phyloP scores from a whole-genome alignment of 2,113 vertebrate species.

The Galemys pyrenaicus region DNA sequence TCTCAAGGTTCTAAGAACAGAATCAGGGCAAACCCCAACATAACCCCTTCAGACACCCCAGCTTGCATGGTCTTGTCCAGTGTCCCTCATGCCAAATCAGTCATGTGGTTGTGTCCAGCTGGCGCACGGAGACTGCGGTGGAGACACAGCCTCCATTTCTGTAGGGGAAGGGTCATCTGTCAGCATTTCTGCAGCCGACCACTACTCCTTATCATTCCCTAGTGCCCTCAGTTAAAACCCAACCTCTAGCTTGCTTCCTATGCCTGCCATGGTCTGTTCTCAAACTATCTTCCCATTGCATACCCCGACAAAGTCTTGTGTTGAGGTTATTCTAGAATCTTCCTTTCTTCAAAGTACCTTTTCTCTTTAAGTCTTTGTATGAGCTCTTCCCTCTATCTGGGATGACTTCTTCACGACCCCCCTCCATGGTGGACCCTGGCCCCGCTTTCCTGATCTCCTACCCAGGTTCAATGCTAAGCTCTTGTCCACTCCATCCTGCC shows the following conservation, averaged over 20 bases:
- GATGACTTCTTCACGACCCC: not conserved
- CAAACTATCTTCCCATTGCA: not conserved
- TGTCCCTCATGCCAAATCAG: not conserved
- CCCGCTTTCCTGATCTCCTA: not conserved
- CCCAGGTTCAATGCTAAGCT: not conserved
- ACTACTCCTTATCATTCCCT: not conserved
- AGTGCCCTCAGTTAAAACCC: not conserved
- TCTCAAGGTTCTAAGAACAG: not conserved
- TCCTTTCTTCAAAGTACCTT: not conserved
- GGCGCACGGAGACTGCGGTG: too few species aligned
- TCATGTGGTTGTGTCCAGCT: not conserved
- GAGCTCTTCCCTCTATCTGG: not conserved
- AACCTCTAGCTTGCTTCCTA: not conserved
- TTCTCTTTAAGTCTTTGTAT: not conserved
- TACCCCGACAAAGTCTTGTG: not conserved
- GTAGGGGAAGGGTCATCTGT: not conserved
- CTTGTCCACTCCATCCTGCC: not conserved
- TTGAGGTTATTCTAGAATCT: not conserved
- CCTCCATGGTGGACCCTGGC: rapidly evolving
- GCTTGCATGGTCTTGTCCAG: not conserved
- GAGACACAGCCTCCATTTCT: not conserved
- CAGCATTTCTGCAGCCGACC: not conserved
- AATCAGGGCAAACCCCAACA: not conserved
- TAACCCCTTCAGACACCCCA: not conserved
- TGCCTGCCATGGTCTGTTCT: not conserved